Base-by-base conservation (phyloP, 2,797 vertebrate species). In the Neostethus bicornis region DNA sequence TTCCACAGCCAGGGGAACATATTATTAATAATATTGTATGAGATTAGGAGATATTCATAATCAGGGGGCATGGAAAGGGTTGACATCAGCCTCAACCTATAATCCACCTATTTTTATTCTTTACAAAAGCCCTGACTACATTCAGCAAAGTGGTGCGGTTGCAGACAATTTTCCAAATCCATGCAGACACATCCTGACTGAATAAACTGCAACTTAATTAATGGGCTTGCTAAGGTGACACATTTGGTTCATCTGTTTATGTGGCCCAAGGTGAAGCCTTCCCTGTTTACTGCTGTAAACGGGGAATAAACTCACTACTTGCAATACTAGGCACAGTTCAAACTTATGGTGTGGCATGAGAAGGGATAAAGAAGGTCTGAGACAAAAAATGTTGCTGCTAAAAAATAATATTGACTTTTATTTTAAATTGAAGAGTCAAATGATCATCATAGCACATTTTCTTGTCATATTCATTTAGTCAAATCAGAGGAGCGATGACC, bases 61-160 rank as follows among this genome's bases (percentile, higher is more conserved):
- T 65, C 13, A 67, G 42, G 58, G 39, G 66, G 74, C 0, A 41
- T 65, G 59, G 39, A 17, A 47, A 8, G 8, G 21, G 20, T 38
- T 59, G 34, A 69, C 47, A 62, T 54, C 23, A 62, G 39, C 35
- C 29, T 42, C 54, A 47, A 65, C 65, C 56, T 39, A 3, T 73
- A 55, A 61, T 62, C 71, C 44, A 51, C 35, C 39, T 49, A 56
- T 58, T 66, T 68, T 64, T 56, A 52, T 57, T 61, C 16, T 39
- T 24, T 60, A 50, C 62, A 59, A 73, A 52, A 65, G 51, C 50
- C 47, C 28, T 29, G 12, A 31, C 34, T 20, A 28, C 10, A 45
- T 31, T 61, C 17, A 21, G 17, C 43, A n/a, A 16, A 74, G 28
- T 0, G 0, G 17, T 32, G 62, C 34, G 19, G 56, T 61, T 53